Conservation (phyloP, 2,113 vertebrate species). For the Dryoscopus gambensis region DNA sequence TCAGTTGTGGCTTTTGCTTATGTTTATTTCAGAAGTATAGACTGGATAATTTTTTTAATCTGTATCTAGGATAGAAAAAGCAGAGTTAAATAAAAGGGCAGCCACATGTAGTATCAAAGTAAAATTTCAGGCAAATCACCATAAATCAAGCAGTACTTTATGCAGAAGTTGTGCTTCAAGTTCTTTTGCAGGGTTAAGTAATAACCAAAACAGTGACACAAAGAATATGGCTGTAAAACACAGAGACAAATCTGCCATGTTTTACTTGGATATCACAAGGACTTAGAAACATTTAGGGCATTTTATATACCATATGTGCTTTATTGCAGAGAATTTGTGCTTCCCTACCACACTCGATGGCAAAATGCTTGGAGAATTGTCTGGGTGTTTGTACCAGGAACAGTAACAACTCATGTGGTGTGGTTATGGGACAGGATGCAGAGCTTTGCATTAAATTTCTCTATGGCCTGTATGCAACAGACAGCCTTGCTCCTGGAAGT, state of each 20-base stretch:
- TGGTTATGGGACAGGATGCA: neutral
- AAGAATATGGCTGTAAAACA: neutral
- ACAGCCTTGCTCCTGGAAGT: neutral
- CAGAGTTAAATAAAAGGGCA: neutral
- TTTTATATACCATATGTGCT: conserved; percentile 12
- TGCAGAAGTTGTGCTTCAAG: neutral
- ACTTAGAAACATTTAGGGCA: neutral
- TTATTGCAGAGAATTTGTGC: neutral
- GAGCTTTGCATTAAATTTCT: neutral
- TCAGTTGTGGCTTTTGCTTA: neutral
- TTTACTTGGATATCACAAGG: neutral
- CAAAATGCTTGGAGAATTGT: neutral
- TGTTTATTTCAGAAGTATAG: neutral
- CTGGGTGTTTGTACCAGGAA: neutral
- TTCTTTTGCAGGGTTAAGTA: neutral
- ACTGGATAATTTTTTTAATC: neutral
- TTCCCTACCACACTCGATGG: neutral
- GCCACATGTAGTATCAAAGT: neutral
- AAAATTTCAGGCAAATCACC: neutral
- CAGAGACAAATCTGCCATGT: neutral
- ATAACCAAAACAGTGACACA: neutral
- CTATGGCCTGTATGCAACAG: accelerated
- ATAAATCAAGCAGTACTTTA: neutral
- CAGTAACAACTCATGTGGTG: neutral
- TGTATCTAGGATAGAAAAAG: neutral